These are phyloP conservation scores for Sphenopsis melanotis DNA, from an alignment of 2,797 vertebrate genomes.

Conservation along the genomic window DNA sequence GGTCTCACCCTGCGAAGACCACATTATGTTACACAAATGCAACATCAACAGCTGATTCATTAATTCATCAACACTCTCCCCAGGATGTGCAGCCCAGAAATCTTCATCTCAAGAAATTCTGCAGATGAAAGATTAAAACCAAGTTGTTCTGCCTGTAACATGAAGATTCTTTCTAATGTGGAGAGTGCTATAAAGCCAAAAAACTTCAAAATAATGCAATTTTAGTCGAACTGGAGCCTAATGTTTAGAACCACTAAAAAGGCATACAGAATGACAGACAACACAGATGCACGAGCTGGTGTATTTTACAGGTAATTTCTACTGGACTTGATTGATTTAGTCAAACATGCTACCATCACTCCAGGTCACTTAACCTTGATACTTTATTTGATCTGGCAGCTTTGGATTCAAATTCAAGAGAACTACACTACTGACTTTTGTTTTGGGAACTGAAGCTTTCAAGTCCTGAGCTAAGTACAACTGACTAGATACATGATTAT, in stretches of 20 bases:
- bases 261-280: not conserved
- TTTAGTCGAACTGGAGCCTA: not conserved
- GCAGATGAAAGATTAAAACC: not conserved
- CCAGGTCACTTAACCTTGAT: not conserved
- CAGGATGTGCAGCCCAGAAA: rapidly evolving
- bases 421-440: not conserved
- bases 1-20: not conserved
- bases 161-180: not conserved
- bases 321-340: not conserved
- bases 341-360: not conserved
- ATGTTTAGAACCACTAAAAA: not conserved
- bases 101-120: not conserved
- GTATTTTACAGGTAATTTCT: not conserved
- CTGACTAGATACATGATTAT: not conserved
- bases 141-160: not conserved
- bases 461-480: not conserved
- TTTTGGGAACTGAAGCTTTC: not conserved
- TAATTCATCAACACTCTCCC: not conserved
- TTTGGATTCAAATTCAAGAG: not conserved
- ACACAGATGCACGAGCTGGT: not conserved
- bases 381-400: not conserved
- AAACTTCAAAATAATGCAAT: not conserved
- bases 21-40: rapidly evolving
- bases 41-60: not conserved
- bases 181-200: not conserved